A percentile compares a stretch with the other conserved stretches of the same genome.
Conservation (phyloP, 53 echinoderm and acorn worm species). For the Apostichopus leukothele region DNA sequence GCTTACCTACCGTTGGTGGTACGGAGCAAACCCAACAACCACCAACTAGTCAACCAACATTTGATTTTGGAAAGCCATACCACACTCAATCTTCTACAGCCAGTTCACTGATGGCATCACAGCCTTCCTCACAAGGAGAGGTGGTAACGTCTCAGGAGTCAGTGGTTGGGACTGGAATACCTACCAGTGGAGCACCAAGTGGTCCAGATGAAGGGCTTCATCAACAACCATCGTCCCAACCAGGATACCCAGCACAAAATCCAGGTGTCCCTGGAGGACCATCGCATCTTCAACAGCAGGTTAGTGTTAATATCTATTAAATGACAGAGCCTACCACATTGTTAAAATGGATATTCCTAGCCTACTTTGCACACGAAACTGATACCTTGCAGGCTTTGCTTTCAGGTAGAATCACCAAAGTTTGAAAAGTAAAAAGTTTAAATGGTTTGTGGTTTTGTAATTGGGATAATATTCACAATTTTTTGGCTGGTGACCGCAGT, state of each 20-base stretch:
- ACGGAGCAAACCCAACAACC: conserved; percentile 21
- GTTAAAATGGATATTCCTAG: too few species aligned
- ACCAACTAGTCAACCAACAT: conserved; percentile 42
- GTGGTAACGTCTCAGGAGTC: conserved; percentile 13
- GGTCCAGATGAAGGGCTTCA: not conserved
- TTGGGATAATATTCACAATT: too few species aligned
- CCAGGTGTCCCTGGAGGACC: not conserved
- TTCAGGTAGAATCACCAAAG: too few species aligned
- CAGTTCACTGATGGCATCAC: not conserved
- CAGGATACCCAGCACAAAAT: not conserved
- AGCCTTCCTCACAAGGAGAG: conserved; percentile 10
- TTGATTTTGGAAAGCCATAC: conserved; percentile 42
- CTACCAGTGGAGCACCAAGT: conserved; percentile 13
- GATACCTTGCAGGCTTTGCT: too few species aligned
- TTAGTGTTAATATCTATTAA: not conserved
- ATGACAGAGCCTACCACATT: too few species aligned
- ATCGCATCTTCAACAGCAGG: conserved; percentile 14
- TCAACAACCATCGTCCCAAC: conserved; percentile 38
- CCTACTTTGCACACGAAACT: too few species aligned
- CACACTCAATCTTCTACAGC: conserved; percentile 44
- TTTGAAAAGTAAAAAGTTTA: too few species aligned
- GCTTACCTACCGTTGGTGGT: not conserved
- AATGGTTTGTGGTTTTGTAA: too few species aligned
- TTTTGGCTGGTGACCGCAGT: too few species aligned
- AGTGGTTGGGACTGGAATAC: conserved; percentile 4